Conservation (phyloP, 2,797 vertebrate genomes). For the Eremophila alpestris region DNA sequence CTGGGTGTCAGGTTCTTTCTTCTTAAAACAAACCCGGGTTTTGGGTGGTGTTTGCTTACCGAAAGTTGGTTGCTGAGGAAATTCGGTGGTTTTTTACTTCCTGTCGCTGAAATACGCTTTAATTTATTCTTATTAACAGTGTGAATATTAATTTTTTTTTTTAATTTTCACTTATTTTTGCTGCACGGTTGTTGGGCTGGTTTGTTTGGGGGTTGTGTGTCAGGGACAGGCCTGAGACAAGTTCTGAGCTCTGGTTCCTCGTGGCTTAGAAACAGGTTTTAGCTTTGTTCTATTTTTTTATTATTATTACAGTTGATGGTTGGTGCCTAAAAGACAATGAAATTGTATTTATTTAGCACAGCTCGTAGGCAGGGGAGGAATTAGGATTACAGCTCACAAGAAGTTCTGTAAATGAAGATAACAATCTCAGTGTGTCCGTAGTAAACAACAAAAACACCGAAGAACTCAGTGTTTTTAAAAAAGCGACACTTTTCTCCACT, state of each 20-base stretch:
- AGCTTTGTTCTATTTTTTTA: accelerated
- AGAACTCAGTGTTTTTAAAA: neutral
- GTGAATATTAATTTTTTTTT: accelerated
- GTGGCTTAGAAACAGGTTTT: neutral
- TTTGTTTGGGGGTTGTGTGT: neutral
- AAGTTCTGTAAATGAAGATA: neutral
- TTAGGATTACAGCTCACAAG: neutral
- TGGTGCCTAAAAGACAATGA: accelerated
- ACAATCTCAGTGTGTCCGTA: neutral
- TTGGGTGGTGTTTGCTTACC: accelerated
- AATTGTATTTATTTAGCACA: neutral
- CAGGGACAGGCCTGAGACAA: neutral
- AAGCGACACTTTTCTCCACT: neutral
- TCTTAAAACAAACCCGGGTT: neutral
- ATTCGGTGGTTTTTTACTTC: neutral
- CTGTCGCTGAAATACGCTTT: accelerated
- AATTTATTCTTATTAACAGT: accelerated
- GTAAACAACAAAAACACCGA: neutral
- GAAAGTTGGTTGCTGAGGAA: neutral
- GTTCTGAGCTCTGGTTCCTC: neutral
- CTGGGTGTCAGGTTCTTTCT: accelerated
- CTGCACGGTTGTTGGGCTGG: neutral
- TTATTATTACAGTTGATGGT: accelerated
- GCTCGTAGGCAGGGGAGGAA: neutral
- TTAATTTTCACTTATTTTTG: neutral